Base-by-base conservation (phyloP, 1,140 invertebrate genomes). In the Neodiprion pinetum region DNA sequence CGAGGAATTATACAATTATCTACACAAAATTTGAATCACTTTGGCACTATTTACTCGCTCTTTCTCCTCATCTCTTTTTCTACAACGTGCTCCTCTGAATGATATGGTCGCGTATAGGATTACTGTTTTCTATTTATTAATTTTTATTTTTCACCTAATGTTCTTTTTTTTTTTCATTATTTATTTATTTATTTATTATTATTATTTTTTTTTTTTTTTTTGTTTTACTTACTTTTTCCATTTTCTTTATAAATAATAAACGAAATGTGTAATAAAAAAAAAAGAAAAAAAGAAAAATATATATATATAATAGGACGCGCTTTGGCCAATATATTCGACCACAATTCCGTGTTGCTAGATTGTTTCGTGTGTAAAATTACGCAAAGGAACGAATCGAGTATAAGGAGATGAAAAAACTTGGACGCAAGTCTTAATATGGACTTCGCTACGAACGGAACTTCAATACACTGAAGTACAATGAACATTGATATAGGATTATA, bases 11-110 rank as follows among this genome's bases (percentile, higher is more conserved):
- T 14, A 14, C 1, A 65, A 65, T 14, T 14, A 65, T 17, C 61
- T 65, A 65, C 61, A 14, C 12, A 14, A 65, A 21, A 65, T 1
- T 65, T 14, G 72, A 68, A 76, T 79, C 74, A 53, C 75, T 81
- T 81, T 80, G 78, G 80, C 79, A 80, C 77, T 77, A 78, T 81
- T 77, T 75, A 80, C 67, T 74, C 68, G 71, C 69, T 67, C 70
- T 8, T 8, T 47, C 71, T 11, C 61, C 50, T 50, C 8, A 49
- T 73, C 67, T 68, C 47, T 17, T 72, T 71, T 12, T 70, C 17
- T 66, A 48, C 74, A 77, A 76, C 72, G 28, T 5, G 1, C 28
- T 40, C 5, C 28, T 40, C 28, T 40, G 28, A 40, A 40, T 40
- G 80, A 82, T 82, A 82, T 82, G 79, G 76, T 79, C 74, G 70